Percentiles rank a stretch among this genome's conserved stretches.
phyloP scores from a whole-genome alignment of 1,140 invertebrate species.

The Lepidurus arcticus region DNA sequence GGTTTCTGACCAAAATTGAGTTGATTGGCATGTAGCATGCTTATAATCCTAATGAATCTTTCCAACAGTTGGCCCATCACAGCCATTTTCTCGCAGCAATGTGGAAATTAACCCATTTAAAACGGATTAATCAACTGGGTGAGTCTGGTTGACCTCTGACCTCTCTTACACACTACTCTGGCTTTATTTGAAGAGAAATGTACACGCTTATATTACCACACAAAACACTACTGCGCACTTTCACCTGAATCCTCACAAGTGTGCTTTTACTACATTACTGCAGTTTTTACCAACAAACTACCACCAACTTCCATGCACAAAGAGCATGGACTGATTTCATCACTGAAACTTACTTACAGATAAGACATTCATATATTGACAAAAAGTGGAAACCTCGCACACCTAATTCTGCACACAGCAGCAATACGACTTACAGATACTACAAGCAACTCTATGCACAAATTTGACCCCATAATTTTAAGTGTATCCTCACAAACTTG shows the following conservation, averaged over 20 bases:
- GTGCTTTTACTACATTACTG: neutral
- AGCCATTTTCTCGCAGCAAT: neutral
- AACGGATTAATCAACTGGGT: neutral
- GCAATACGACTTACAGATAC: neutral
- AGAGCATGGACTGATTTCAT: neutral
- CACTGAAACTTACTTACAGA: constrained; percentile 1
- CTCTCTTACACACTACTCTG: constrained; percentile 18
- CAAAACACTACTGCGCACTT: neutral
- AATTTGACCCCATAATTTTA: too few relatives aligned
- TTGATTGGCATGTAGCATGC: constrained; percentile 1
- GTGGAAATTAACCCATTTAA: constrained; percentile 3
- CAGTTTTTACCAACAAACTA: neutral
- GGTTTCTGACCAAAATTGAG: neutral
- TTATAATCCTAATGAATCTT: neutral
- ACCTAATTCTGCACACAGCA: neutral
- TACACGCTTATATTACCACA: neutral
- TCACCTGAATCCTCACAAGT: neutral
- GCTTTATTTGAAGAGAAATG: neutral
- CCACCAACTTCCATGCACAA: neutral
- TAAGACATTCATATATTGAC: neutral
- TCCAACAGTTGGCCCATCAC: neutral
- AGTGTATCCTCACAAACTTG: too few relatives aligned
- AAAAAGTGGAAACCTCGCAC: neutral
- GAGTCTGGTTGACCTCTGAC: constrained; percentile 20
- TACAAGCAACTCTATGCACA: too few relatives aligned